Evolutionary conservation across 2,888 invertebrate species (phyloP).

Genomic region (Chrysolina americana): DNA sequence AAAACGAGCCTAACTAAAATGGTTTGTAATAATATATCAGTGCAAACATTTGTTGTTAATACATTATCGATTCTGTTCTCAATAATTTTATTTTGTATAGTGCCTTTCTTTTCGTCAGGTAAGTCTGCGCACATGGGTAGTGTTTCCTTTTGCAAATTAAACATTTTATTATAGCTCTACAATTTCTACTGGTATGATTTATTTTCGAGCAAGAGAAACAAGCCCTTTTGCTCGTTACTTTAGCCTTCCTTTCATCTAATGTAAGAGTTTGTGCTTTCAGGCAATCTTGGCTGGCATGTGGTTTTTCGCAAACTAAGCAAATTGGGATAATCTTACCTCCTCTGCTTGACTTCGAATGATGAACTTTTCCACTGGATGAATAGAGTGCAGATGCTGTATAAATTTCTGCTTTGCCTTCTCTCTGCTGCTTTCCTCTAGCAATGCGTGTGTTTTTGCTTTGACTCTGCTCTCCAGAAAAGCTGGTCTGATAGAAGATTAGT

Average conservation of each 20-base stretch:
- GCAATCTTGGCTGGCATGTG: not conserved
- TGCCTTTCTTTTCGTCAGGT: not conserved
- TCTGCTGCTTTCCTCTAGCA: not conserved
- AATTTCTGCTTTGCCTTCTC: not conserved
- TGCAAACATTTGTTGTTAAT: not conserved
- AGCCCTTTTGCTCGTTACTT: not conserved
- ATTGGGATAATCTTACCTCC: not conserved
- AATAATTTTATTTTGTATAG: not conserved
- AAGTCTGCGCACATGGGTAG: not conserved
- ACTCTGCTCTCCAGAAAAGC: too few species aligned
- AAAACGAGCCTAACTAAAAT: not conserved
- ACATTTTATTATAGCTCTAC: not conserved
- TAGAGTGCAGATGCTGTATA: not conserved
- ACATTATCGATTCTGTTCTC: not conserved
- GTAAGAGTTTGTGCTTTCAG: not conserved
- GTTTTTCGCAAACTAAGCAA: not conserved
- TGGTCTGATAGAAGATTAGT: constrained; percentile 21
- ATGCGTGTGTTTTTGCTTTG: not conserved
- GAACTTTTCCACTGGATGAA: not conserved
- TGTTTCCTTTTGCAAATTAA: not conserved
- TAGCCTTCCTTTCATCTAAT: not conserved
- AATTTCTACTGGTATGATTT: not conserved
- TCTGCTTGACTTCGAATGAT: not conserved
- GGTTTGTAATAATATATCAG: not conserved
- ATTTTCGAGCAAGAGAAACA: not conserved